These are phyloP conservation scores for Xiphophorus couchianus DNA, from an alignment of 2,113 vertebrate species.

Conservation along the genomic window DNA sequence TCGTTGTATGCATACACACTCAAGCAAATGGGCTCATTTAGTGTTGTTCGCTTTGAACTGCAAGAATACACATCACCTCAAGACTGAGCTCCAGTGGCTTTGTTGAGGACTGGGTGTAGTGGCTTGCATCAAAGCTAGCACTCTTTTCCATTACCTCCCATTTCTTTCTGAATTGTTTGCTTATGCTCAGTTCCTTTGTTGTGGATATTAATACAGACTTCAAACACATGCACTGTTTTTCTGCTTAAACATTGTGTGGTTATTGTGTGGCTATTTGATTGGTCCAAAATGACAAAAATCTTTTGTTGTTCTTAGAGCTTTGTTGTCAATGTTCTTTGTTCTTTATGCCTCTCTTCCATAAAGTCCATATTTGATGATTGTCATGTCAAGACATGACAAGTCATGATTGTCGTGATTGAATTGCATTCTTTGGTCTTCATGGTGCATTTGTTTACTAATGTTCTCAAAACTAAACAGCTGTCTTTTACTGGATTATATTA, in stretches of 20 bases:
- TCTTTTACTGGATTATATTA: not conserved
- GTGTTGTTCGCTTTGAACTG: slow-evolving; percentile 58
- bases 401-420: not conserved
- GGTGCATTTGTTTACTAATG: not conserved
- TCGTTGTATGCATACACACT: slow-evolving; percentile 47
- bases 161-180: slow-evolving; percentile 23
- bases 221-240: not conserved
- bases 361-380: not conserved
- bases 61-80: slow-evolving; percentile 39
- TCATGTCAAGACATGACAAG: not conserved
- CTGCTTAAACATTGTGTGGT: no score
- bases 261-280: no score
- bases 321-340: not conserved
- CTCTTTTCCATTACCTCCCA: slow-evolving; percentile 20
- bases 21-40: slow-evolving; percentile 43
- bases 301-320: no score
- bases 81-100: slow-evolving; percentile 50
- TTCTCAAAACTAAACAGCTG: not conserved
- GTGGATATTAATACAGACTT: not conserved
- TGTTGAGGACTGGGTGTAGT: slow-evolving; percentile 50
- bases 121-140: slow-evolving; percentile 55
- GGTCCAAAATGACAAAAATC: no score
- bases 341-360: not conserved
- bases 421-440: not conserved
- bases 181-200: not conserved